Conservation (phyloP, 2,113 vertebrate species). For the Caretta caretta region DNA sequence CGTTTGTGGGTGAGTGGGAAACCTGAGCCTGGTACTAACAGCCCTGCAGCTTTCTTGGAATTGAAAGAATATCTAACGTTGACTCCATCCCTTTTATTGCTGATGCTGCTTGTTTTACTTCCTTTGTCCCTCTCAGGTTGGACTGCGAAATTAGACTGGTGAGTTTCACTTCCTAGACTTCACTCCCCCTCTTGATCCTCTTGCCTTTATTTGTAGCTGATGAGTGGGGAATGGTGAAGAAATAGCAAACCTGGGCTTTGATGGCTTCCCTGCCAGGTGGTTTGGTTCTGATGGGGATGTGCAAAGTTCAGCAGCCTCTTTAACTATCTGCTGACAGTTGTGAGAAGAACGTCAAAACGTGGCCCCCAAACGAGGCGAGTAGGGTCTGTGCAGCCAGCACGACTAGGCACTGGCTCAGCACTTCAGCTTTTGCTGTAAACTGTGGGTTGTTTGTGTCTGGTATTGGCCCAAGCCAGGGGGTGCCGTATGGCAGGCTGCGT, state of each 20-base stretch:
- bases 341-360: neutral
- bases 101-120: neutral
- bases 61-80: neutral
- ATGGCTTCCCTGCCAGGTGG: neutral
- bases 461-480: neutral
- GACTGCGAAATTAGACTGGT: neutral
- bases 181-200: neutral
- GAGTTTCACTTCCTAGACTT: neutral
- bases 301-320: neutral
- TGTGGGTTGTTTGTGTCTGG: neutral
- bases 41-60: neutral
- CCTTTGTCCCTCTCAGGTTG: neutral
- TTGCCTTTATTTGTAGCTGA: neutral
- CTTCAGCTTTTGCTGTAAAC: neutral
- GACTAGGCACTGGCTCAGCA: neutral
- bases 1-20: neutral
- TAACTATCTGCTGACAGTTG: neutral
- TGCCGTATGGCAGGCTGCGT: neutral
- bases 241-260: neutral
- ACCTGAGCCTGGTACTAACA: neutral
- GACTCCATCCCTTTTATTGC: neutral
- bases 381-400: rapidly evolving
- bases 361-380: too few species aligned
- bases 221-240: neutral
- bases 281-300: neutral